Base-by-base conservation (phyloP, 2,888 invertebrate species). In the Osmoderma eremita region DNA sequence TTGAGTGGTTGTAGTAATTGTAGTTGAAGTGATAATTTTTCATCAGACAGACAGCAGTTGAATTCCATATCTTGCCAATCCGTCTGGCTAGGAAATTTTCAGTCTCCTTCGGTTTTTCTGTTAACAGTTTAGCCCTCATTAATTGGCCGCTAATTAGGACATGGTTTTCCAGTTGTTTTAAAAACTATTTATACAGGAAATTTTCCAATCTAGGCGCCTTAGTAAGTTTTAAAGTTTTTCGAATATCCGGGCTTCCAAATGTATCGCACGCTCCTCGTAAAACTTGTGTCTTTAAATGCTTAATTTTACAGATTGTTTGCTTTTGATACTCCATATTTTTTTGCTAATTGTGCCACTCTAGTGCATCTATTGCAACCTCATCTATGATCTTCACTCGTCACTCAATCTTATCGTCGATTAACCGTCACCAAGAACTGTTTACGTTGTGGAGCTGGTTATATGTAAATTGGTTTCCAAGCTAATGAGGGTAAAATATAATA, bases 1-100 rank as follows among this genome's bases (percentile, higher is more conserved):
- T 6, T 48, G 48, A 48, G 10, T 17, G 18, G 15, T 48, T 48
- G 48, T 48, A 48, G 13, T 48, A 48, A 48, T 48, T 48, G 48
- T 48, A 17, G 48, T 48, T 48, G 48, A 13, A 10, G 15, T 48
- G 48, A 48, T 48, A 48, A 10, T 48, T 48, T 48, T 48, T 36
- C 36, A 36, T 5, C 36, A 36, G 36, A 36, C 36, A 36, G n/a
- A n/a, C n/a, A n/a, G n/a, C n/a, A n/a, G n/a, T 36, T 10, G 36
- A 36, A 36, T 36, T 36, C 36, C 36, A 36, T 36, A 36, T 36
- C 36, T 36, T 36, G 36, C 36, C 36, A 36, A 36, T 10, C 36
- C 10, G 6, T 6, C 36, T 10, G 36, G 36, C 10, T 36, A 36
- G 6, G 36, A 36, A 36, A 36, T 36, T 36, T n/a, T n/a, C n/a